Evolutionary conservation across 1,140 invertebrate species (phyloP), one percentile per base, ranked within the genome.

Genomic region (Eueides isabella): DNA sequence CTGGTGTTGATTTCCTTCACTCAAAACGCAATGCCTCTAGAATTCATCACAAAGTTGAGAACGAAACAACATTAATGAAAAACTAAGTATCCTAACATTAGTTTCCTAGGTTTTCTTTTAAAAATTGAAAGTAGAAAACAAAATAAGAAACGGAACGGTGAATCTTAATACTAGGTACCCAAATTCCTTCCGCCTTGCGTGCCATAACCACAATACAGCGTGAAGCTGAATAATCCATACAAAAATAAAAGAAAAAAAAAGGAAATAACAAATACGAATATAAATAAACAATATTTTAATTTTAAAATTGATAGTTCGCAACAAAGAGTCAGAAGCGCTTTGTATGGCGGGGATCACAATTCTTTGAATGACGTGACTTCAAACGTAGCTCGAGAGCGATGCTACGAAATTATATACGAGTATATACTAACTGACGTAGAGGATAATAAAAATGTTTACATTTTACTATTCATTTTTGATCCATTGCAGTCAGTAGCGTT

Each of bases 331-430:
- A 11, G 61, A 16, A 33, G 1, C 30, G n/a, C 62, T 64, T 35
- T 64, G 62, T 64, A 33, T 23, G n/a, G 31, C 6, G 62, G 16
- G 62, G 19, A 31, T 64, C 62, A 33, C 31, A 64, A 64, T 33
- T 64, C 62, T 64, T 64, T 64, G 62, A 64, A 28, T 64, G 62
- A 33, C 62, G 62, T 64, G 62, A 64, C 62, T 30, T 64, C 29
- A 64, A 64, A 33, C 62, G 62, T 64, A 35, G 30, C 29, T 55
- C 48, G n/a, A 23, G 48, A 23, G 62, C 62, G 23, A 64, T 30
- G 62, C 48, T 55, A 55, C 48, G 48, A 55, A 55, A 55, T 55
- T 55, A 55, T 55, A 55, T 55, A 55, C 2, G 16, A 7, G 14
- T 38, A 38, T 19, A 26, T 26, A 55, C 19, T 26, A n/a, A 55